Evolutionary conservation across 2,888 invertebrate species (phyloP).

Genomic region (Campoletis raptor): DNA sequence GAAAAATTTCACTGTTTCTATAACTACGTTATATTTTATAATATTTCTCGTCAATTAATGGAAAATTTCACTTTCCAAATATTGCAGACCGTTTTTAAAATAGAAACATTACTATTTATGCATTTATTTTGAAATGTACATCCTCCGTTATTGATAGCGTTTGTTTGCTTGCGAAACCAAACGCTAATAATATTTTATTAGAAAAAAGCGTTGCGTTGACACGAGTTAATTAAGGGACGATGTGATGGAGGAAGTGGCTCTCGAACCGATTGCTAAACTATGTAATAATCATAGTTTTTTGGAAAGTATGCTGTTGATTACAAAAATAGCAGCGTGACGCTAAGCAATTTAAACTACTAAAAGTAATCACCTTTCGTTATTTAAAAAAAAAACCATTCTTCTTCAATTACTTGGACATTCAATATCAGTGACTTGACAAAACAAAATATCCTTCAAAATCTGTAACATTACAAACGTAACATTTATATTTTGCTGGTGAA

Average conservation of each 20-base stretch:
- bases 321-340: slow-evolving; percentile 30
- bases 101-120: not conserved
- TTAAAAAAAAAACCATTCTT: not conserved
- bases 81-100: not conserved
- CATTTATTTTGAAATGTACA: not conserved
- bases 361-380: slow-evolving; percentile 18
- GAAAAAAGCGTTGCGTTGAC: not conserved
- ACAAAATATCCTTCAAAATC: not conserved
- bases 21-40: not conserved
- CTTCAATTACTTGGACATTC: not conserved
- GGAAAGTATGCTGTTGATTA: not conserved
- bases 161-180: slow-evolving; percentile 8
- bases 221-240: not conserved
- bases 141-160: not conserved
- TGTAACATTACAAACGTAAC: not conserved
- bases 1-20: not conserved
- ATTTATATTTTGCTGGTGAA: not conserved
- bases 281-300: slow-evolving; percentile 17
- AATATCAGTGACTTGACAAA: not conserved
- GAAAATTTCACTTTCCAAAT: not conserved
- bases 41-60: not conserved
- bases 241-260: slow-evolving; percentile 31
- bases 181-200: not conserved
- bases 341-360: slow-evolving; percentile 31
- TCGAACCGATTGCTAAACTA: slow-evolving; percentile 57